These are phyloP conservation scores for Myocastor coypus DNA, from an alignment of 2,113 vertebrate species.

Conservation along the genomic window DNA sequence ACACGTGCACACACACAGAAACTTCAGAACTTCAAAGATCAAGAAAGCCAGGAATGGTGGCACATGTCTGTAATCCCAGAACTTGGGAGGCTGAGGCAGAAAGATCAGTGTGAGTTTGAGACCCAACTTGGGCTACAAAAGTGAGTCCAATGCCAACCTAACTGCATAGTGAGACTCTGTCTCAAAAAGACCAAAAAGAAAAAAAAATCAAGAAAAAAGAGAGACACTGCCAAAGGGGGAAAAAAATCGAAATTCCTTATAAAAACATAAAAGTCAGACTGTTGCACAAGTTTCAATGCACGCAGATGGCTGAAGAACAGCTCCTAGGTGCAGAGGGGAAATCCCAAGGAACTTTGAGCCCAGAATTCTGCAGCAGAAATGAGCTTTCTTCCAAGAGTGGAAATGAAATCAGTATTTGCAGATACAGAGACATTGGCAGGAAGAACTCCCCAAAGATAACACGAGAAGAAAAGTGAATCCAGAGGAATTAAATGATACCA, in stretches of 20 bases:
- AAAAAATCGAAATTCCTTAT: background rate
- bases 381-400: background rate
- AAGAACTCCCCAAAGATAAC: background rate
- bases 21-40: background rate
- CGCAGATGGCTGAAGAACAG: background rate
- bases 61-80: too few relatives aligned
- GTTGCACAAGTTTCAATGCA: background rate
- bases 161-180: too few relatives aligned
- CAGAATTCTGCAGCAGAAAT: background rate
- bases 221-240: background rate
- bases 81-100: too few relatives aligned
- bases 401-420: background rate
- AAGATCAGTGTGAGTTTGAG: too few relatives aligned
- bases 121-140: too few relatives aligned
- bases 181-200: too few relatives aligned
- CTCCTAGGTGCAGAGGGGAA: background rate
- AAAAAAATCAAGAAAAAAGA: background rate
- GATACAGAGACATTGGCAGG: background rate
- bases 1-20: too few relatives aligned
- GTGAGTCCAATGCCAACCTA: too few relatives aligned
- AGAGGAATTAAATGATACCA: background rate
- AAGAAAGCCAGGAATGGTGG: background rate
- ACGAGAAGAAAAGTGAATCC: background rate
- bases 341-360: background rate
- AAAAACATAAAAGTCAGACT: slow-evolving; percentile 15